These are phyloP conservation scores for Megalops cyprinoides DNA, from an alignment of 2,797 vertebrate species.

Conservation along the genomic window DNA sequence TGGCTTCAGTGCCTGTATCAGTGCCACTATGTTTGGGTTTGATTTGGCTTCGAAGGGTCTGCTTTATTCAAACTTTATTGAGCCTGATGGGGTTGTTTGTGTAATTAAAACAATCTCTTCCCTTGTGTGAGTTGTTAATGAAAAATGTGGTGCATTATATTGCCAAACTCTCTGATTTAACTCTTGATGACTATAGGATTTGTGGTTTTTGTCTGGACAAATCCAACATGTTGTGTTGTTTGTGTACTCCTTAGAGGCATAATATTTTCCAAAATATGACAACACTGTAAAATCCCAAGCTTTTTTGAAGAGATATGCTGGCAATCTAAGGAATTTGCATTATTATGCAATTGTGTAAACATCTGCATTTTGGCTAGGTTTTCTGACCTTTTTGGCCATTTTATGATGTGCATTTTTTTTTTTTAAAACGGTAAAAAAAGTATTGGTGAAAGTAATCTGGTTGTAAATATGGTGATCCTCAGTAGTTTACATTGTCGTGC, in stretches of 20 bases:
- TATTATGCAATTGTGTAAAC: background rate
- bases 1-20: slow-evolving; percentile 2
- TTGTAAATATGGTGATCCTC: too few species aligned
- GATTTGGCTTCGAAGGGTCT: slow-evolving; percentile 15
- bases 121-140: slow-evolving; percentile 13
- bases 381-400: background rate
- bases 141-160: slow-evolving; percentile 25
- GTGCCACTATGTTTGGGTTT: slow-evolving; percentile 12
- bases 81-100: slow-evolving; percentile 30
- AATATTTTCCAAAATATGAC: background rate
- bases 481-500: background rate
- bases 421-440: background rate
- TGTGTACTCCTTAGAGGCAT: background rate
- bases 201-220: slow-evolving; percentile 11
- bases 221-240: background rate
- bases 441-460: too few species aligned
- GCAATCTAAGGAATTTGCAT: background rate
- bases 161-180: slow-evolving; percentile 27
- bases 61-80: slow-evolving; percentile 24
- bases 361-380: background rate
- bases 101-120: slow-evolving; percentile 27
- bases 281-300: background rate
- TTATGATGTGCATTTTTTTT: background rate
- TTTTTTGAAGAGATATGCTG: background rate
- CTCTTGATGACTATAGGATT: background rate